Percentiles rank a stretch among this genome's conserved stretches.
Conservation (phyloP, 2,888 invertebrate species). For the Netelia virgata region DNA sequence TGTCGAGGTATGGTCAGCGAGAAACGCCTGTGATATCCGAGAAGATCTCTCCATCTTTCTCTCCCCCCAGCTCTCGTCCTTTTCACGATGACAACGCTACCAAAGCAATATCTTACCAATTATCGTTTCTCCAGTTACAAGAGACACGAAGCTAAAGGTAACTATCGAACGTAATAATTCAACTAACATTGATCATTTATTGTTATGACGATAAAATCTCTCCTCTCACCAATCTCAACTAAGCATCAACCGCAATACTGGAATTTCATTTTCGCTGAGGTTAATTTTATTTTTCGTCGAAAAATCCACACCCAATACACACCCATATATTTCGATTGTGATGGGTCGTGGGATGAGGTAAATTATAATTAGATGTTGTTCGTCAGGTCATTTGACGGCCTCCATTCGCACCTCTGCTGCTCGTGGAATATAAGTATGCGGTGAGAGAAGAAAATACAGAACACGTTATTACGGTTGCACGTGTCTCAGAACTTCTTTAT, state of each 20-base stretch:
- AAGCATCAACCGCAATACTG: background rate
- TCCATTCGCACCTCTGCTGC: background rate
- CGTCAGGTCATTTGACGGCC: constrained; percentile 33
- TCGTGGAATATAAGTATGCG: background rate
- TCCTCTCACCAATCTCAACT: background rate
- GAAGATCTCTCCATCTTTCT: constrained; percentile 13
- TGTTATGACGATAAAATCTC: background rate
- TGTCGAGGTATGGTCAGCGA: background rate
- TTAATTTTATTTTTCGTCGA: background rate
- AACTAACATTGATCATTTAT: constrained; percentile 3
- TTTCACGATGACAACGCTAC: background rate
- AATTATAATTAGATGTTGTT: constrained; percentile 45
- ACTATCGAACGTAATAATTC: constrained; percentile 9
- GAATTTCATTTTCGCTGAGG: background rate
- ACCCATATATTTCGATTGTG: constrained; percentile 19
- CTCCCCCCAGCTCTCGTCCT: background rate
- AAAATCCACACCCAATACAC: background rate
- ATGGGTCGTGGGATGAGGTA: constrained; percentile 25
- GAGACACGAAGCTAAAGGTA: background rate
- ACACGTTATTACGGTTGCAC: constrained; percentile 36
- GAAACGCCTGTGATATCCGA: background rate
- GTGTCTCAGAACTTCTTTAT: background rate
- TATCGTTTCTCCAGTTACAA: constrained; percentile 21
- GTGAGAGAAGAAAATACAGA: constrained; percentile 24
- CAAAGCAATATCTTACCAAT: background rate